Conservation (phyloP, 2,113 vertebrate species). For the Bubalus kerabau region DNA sequence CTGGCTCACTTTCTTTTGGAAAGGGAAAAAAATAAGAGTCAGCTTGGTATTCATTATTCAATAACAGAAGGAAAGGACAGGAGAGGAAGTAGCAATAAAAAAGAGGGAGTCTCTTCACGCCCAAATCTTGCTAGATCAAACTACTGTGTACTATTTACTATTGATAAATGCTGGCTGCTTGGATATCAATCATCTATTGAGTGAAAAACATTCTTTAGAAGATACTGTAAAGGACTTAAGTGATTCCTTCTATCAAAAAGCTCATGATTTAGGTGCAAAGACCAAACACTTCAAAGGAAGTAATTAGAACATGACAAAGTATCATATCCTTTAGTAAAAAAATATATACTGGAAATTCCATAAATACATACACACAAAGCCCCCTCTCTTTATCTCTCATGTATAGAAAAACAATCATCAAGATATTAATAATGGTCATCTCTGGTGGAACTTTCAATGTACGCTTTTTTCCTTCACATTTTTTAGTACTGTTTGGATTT, state of each 20-base stretch:
- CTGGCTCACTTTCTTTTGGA: neutral
- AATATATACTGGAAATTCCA: neutral
- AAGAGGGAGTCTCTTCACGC: neutral
- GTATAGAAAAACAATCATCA: neutral
- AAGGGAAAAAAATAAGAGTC: neutral
- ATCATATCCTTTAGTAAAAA: neutral
- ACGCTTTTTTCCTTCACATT: neutral
- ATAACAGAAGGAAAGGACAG: neutral
- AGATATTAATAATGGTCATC: neutral
- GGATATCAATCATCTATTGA: neutral
- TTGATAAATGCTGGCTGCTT: neutral
- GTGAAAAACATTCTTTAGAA: neutral
- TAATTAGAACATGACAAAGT: neutral
- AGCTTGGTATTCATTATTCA: neutral
- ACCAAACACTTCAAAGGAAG: neutral
- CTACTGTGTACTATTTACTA: neutral
- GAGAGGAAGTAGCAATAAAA: neutral
- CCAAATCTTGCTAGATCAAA: neutral
- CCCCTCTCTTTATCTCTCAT: neutral
- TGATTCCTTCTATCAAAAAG: neutral
- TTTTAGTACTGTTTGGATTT: neutral
- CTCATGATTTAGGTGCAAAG: neutral
- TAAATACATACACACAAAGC: neutral
- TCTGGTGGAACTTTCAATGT: neutral
- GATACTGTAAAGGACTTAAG: neutral